phyloP scores from a whole-genome alignment of 1,140 invertebrate genomes.

The Chironomus striatipennis region DNA sequence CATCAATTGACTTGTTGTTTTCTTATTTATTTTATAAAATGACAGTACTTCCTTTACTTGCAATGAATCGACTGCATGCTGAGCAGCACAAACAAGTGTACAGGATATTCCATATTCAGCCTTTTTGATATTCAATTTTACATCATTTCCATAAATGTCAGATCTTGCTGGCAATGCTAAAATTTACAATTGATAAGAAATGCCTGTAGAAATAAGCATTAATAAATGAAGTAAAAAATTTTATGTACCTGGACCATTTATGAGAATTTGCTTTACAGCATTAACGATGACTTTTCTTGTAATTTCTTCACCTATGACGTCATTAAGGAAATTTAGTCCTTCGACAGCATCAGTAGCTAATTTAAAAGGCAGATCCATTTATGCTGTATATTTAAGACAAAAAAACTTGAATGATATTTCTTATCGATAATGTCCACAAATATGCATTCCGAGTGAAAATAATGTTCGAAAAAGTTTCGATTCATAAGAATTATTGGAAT shows the following conservation, averaged over 20 bases:
- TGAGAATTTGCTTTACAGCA: conserved; percentile 34
- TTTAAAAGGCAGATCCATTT: background rate
- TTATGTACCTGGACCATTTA: background rate
- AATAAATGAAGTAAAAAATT: background rate
- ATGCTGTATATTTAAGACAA: background rate
- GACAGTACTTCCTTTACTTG: conserved; percentile 32
- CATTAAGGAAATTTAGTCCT: conserved; percentile 34
- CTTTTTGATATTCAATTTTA: conserved; percentile 33
- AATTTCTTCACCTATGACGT: conserved; percentile 29
- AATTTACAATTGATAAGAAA: no score
- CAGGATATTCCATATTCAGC: conserved; percentile 38
- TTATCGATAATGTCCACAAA: background rate
- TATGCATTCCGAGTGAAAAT: background rate
- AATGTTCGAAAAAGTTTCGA: background rate
- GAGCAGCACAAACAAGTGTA: conserved; percentile 34
- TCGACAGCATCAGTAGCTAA: conserved; percentile 35
- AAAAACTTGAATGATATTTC: background rate
- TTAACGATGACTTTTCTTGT: conserved; percentile 35
- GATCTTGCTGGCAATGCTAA: conserved; percentile 36
- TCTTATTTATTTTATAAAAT: conserved; percentile 27
- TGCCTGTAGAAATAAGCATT: background rate
- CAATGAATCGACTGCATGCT: conserved; percentile 31
- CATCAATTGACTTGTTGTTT: conserved; percentile 32
- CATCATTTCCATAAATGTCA: conserved; percentile 36
- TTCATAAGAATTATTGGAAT: background rate